Conservation (phyloP, 2,797 vertebrate species). For the Esox lucius region DNA sequence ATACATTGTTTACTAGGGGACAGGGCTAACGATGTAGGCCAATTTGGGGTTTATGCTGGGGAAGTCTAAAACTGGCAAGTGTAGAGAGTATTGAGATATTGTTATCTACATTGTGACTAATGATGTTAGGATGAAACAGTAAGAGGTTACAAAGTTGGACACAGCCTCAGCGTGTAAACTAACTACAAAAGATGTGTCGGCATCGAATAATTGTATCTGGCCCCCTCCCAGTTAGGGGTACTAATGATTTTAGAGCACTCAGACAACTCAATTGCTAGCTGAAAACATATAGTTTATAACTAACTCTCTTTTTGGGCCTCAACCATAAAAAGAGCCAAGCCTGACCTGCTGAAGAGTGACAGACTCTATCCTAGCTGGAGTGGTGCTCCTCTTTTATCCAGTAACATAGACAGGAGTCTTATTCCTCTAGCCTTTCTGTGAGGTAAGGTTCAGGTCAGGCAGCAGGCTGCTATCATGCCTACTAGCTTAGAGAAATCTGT, state of each 20-base stretch:
- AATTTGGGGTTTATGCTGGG: neutral
- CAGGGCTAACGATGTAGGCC: neutral
- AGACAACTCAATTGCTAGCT: neutral
- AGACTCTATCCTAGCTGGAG: slow-evolving; percentile 1
- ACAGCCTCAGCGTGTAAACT: neutral
- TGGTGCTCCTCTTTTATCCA: neutral
- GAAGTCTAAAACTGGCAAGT: neutral
- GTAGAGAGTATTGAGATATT: neutral
- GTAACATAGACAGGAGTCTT: too few species aligned
- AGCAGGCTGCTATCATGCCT: neutral
- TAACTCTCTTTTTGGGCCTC: neutral
- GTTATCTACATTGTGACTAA: neutral
- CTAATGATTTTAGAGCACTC: neutral
- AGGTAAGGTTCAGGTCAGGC: neutral
- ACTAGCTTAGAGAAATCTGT: neutral
- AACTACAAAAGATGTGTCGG: too few species aligned
- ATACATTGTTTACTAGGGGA: too few species aligned
- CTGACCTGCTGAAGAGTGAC: neutral
- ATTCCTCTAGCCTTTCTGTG: neutral
- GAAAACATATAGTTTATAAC: neutral
- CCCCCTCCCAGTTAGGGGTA: neutral
- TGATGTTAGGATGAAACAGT: neutral
- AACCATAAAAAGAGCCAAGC: neutral
- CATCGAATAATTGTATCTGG: neutral
- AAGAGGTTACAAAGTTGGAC: neutral